A percentile compares a stretch with the other conserved stretches of the same genome.
Evolutionary conservation across 2,888 invertebrate genomes (phyloP).

Genomic region (Cheilosia soror): DNA sequence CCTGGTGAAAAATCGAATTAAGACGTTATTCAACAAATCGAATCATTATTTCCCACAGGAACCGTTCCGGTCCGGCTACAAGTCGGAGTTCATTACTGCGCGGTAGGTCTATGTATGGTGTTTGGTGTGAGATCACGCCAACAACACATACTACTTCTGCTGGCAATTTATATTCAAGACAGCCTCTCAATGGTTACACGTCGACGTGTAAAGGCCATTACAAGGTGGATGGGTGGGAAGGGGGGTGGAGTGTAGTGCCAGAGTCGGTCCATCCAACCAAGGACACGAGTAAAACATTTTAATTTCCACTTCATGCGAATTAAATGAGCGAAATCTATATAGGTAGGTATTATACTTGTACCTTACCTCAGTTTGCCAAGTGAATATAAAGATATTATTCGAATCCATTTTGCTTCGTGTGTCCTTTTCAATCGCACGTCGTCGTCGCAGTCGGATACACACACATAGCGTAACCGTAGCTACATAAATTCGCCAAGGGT

Average conservation of each 20-base stretch:
- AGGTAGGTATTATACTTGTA: no score
- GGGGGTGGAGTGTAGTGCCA: background rate
- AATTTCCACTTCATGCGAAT: conserved; percentile 73
- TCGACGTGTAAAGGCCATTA: conserved; percentile 49
- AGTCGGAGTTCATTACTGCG: conserved; percentile 60
- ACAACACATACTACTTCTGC: conserved; percentile 41
- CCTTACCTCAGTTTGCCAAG: background rate
- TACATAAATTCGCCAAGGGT: conserved; percentile 43
- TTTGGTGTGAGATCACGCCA: conserved; percentile 32
- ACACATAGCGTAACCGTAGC: background rate
- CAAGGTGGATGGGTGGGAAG: conserved; percentile 10
- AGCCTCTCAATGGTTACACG: conserved; percentile 43
- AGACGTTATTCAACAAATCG: conserved; percentile 72
- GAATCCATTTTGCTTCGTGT: conserved; percentile 31
- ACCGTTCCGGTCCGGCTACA: conserved; percentile 40
- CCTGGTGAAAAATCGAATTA: conserved; percentile 69
- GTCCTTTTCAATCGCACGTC: conserved; percentile 39
- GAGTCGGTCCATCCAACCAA: conserved; percentile 46
- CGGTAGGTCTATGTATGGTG: background rate
- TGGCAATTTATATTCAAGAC: conserved; percentile 72
- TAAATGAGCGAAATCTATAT: conserved; percentile 70
- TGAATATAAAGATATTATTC: conserved; percentile 39
- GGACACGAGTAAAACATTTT: conserved; percentile 71
- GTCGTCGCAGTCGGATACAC: conserved; percentile 7
- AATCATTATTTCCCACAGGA: conserved; percentile 71